Base-by-base conservation (phyloP, 2,797 vertebrate genomes). In the Cuniculus paca region DNA sequence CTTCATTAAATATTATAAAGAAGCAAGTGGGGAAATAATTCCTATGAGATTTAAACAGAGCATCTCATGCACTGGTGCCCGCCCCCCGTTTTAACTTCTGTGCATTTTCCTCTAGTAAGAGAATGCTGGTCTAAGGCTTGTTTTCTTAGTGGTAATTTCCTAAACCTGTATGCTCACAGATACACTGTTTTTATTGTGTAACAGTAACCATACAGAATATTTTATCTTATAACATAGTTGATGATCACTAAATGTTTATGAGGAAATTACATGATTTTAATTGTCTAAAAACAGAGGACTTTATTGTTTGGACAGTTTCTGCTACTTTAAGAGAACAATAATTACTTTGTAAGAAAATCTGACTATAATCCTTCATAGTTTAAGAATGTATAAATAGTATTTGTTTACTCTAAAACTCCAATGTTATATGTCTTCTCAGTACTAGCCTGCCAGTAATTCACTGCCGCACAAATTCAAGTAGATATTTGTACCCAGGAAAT, bases 371-470 rank as follows among this genome's bases (percentile, higher is more conserved):
- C 48, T 87, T 96, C 48, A 94, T 4, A 68, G 50, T 70, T 95
- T 83, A 83, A 91, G 90, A 95, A 58, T 75, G 4, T 78, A 60
- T 74, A 60, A 95, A 45, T 20, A 92, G 60, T 34, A 86, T 31
- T 72, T 65, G n/a, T n/a, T 96, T 95, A 90, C 80, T 78, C 13
- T 86, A 91, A 96, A 94, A 94, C 54, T 86, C 26, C 94, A 54
- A 82, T 85, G 45, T 78, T 72, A 12, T 39, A 24, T 95, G n/a
- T 93, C 95, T 92, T 90, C 85, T 92, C 19, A 58, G 16, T 82
- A 58, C 52, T 95, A 17, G 45, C 22, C 19, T 83, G 54, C 9
- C 5, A 65, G 13, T 75, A 92, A 78, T n/a, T 91, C 48, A 79
- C 54, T 93, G 77, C 39, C 75, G 5, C 45, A 93, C 31, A 88